Evolutionary conservation across 2,888 invertebrate species (phyloP), one percentile per base, ranked within the genome.

Genomic region (Endomychus coccineus): DNA sequence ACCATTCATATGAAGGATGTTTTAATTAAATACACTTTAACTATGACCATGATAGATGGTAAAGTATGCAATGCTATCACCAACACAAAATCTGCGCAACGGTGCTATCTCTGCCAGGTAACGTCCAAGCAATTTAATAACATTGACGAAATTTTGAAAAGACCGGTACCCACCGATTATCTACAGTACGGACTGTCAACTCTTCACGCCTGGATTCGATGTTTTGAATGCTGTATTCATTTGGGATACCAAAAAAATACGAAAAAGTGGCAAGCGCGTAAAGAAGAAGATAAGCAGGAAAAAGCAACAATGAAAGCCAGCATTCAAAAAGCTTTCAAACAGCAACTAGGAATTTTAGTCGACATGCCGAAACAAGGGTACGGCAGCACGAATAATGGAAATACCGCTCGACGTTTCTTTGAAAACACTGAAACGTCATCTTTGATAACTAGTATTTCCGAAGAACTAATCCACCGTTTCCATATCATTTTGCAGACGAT

Each of bases 221-320:
- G 32, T 11, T 41, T 41, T 28, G 37, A 40, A 17, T 28, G 23
- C 16, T 11, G 27, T 16, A 34, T 61, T 7, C 56, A 61, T 44
- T 13, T 62, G 6, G 30, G 55, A 10, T 58, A 62, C 34, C 57
- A 56, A 36, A 32, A 58, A 7, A 45, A 51, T 5, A 16, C 56
- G 22, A 35, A 29, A 36, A 39, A 50, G 39, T 56, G 54, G 50
- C 51, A 54, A 43, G 16, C 16, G 5, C 22, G 21, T 5, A 9
- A 25, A 25, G 24, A 14, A 38, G 22, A 23, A 10, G 33, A 33
- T 6, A 40, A 40, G 28, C 14, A 23, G 13, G 15, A 16, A 9
- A 13, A 34, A 2, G 15, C 17, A 9, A 19, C 12, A 13, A 12
- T 19, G 10, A 39, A 44, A 25, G 31, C 27, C 13, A 2, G 16